A percentile compares a stretch with the other conserved stretches of the same genome.
Conservation (phyloP, 2,113 vertebrate species). For the Chiloscyllium plagiosum region DNA sequence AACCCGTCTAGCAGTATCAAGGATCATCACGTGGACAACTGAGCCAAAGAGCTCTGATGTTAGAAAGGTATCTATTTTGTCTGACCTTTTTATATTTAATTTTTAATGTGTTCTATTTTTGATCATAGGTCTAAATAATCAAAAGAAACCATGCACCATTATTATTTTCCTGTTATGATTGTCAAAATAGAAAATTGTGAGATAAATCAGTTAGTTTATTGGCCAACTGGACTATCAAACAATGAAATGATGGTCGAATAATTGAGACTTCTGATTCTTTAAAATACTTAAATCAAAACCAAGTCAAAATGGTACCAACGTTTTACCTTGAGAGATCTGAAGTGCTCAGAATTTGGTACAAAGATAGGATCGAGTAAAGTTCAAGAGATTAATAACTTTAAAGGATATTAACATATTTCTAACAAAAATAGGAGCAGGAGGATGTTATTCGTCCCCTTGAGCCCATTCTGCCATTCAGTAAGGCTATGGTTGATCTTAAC, state of each 20-base stretch:
- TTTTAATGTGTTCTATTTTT: background rate
- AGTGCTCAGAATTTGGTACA: background rate
- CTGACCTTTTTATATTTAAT: background rate
- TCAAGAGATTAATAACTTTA: background rate
- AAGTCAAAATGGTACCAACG: background rate
- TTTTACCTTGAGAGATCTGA: background rate
- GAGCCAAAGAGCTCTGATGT: slow-evolving; percentile 95
- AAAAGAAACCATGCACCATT: background rate
- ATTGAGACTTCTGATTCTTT: background rate
- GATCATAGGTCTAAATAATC: background rate
- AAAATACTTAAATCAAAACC: background rate
- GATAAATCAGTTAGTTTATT: background rate
- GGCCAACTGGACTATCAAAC: background rate
- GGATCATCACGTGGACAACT: slow-evolving; percentile 95
- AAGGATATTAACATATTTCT: no score
- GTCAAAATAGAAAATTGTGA: background rate
- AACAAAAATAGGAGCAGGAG: no score
- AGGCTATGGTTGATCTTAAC: no score
- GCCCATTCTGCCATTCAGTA: no score
- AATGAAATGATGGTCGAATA: background rate
- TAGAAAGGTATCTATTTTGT: slow-evolving; percentile 69
- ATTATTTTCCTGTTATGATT: background rate
- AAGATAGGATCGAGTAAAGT: background rate
- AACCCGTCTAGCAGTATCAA: slow-evolving; percentile 88
- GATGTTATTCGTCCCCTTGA: no score